Conservation (phyloP, 2,888 invertebrate species). For the Cephus runcator region DNA sequence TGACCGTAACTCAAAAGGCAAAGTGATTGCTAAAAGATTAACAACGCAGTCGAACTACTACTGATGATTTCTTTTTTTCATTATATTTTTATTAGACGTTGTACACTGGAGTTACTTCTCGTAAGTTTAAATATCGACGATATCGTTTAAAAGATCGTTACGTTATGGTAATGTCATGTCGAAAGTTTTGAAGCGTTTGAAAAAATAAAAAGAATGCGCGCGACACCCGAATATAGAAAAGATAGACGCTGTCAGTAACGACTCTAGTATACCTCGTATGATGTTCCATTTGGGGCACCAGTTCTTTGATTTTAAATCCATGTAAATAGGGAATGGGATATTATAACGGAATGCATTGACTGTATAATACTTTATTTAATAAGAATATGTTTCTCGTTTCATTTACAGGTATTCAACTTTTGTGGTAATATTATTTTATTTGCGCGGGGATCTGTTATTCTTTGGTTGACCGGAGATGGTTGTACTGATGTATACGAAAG, state of each 20-base stretch:
- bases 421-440: background rate
- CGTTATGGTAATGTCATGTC: background rate
- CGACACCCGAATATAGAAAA: background rate
- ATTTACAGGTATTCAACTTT: background rate
- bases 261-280: background rate
- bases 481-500: too few species aligned
- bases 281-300: background rate
- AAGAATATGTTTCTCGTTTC: background rate
- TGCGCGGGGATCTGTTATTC: background rate
- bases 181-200: background rate
- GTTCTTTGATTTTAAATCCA: background rate
- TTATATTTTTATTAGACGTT: conserved; percentile 12
- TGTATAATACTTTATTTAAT: background rate
- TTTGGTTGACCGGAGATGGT: background rate
- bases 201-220: background rate
- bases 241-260: background rate
- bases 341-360: background rate
- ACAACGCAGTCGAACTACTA: background rate
- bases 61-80: conserved; percentile 1
- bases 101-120: conserved; percentile 27
- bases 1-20: too few species aligned
- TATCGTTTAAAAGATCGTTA: background rate
- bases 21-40: too few species aligned
- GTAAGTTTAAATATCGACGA: background rate
- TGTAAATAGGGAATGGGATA: background rate